Percentiles rank a stretch among this genome's conserved stretches.
Evolutionary conservation across 2,797 vertebrate genomes (phyloP).

Genomic region (Schizopygopsis malacanthus): DNA sequence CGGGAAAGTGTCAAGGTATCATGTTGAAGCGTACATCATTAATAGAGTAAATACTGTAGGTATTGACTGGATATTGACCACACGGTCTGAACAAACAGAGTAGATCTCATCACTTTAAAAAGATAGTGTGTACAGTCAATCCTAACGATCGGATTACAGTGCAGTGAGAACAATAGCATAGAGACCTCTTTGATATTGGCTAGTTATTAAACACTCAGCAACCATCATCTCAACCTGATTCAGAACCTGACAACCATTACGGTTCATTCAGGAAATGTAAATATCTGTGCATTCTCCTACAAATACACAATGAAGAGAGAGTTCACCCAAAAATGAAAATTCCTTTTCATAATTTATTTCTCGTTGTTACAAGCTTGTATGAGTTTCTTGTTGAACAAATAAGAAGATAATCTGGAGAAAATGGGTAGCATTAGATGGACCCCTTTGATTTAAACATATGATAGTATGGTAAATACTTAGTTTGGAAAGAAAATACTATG

Average conservation of each 20-base stretch:
- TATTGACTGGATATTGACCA: not conserved
- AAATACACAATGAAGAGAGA: not conserved
- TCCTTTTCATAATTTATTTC: not conserved
- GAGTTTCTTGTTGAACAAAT: not conserved
- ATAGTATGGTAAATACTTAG: not conserved
- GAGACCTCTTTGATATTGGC: not conserved
- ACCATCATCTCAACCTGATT: not conserved
- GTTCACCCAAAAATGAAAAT: not conserved
- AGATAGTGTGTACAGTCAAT: slow-evolving; percentile 6
- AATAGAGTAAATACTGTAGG: slow-evolving; percentile 9
- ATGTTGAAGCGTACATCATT: not conserved
- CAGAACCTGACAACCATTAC: slow-evolving; percentile 10
- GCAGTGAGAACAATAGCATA: not conserved
- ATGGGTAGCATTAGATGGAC: not conserved
- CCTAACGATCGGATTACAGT: not conserved
- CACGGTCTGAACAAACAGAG: slow-evolving; percentile 11
- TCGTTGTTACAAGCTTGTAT: not conserved
- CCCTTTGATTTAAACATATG: not conserved
- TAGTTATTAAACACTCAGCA: not conserved
- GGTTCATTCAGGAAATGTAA: not conserved
- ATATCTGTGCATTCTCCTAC: slow-evolving; percentile 4
- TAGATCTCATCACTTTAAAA: not conserved
- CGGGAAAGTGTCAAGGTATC: not conserved
- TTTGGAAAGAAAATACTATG: not conserved
- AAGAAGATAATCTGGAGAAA: not conserved